Evolutionary conservation across 2,888 invertebrate genomes (phyloP).

Genomic region (Osmoderma eremita): DNA sequence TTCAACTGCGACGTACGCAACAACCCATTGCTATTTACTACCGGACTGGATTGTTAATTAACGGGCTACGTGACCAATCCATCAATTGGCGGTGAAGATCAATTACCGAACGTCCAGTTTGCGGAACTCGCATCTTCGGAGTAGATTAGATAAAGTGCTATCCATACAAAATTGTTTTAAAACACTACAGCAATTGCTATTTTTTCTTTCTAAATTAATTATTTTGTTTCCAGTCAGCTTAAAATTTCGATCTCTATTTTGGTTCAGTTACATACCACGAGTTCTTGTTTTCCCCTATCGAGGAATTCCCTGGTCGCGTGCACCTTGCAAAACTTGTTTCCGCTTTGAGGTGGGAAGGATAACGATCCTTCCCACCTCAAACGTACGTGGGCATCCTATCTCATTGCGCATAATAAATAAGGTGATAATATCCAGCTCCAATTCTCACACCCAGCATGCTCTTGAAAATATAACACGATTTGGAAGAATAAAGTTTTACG

Average conservation of each 20-base stretch:
- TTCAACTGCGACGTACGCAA: constrained; percentile 4
- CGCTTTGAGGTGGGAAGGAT: too few species aligned
- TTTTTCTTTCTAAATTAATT: background rate
- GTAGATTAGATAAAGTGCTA: background rate
- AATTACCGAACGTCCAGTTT: constrained; percentile 23
- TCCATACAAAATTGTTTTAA: background rate
- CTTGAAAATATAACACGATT: background rate
- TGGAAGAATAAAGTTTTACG: background rate
- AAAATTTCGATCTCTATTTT: too few species aligned
- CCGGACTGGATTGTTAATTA: constrained; percentile 11
- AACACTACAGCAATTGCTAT: background rate
- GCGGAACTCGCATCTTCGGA: background rate
- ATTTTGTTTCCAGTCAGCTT: too few species aligned
- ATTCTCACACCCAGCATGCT: background rate
- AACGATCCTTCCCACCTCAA: background rate
- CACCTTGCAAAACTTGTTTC: background rate
- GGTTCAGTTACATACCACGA: too few species aligned
- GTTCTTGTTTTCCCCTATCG: background rate
- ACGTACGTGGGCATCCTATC: background rate
- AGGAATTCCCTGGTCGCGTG: background rate
- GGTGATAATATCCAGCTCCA: background rate
- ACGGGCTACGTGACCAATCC: constrained; percentile 25
- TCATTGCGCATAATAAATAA: constrained; percentile 12
- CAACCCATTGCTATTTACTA: background rate
- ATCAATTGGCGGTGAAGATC: constrained; percentile 26